phyloP scores from a whole-genome alignment of 2,888 invertebrate species.

The Oscheius sp. region DNA sequence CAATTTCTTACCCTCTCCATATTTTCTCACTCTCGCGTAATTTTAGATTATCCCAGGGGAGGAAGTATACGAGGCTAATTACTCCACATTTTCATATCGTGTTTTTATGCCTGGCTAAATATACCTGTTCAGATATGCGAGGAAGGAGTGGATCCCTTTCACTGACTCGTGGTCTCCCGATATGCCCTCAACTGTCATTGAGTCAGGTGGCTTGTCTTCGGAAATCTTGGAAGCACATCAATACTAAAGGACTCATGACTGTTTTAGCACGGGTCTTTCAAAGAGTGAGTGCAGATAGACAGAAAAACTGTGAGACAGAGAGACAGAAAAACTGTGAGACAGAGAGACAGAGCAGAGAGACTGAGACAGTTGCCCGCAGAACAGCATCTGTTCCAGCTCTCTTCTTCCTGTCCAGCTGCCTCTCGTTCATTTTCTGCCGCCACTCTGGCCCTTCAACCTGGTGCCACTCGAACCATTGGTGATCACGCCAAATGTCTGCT shows the following conservation, averaged over 20 bases:
- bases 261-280: slow-evolving; percentile 66
- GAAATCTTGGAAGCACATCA: slow-evolving; percentile 71
- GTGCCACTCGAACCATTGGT: slow-evolving; percentile 50
- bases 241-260: slow-evolving; percentile 66
- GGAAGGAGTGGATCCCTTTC: slow-evolving; percentile 51
- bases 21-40: no score
- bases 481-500: slow-evolving; percentile 66
- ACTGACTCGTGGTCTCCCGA: slow-evolving; percentile 47
- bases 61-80: no score
- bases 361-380: no score
- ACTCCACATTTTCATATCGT: no score
- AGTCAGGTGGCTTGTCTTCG: slow-evolving; percentile 59
- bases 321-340: no score
- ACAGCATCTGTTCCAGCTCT: slow-evolving; percentile 40
- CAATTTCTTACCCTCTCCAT: no score
- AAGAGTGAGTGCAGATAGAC: slow-evolving; percentile 49
- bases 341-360: neutral
- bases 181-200: slow-evolving; percentile 57
- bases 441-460: slow-evolving; percentile 47
- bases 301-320: no score
- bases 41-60: no score
- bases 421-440: slow-evolving; percentile 54
- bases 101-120: no score
- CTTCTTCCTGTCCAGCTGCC: slow-evolving; percentile 52
- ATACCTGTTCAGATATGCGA: slow-evolving; percentile 39